These are phyloP conservation scores for Danio albolineatus DNA, from an alignment of 2,797 vertebrate genomes.

Conservation along the genomic window DNA sequence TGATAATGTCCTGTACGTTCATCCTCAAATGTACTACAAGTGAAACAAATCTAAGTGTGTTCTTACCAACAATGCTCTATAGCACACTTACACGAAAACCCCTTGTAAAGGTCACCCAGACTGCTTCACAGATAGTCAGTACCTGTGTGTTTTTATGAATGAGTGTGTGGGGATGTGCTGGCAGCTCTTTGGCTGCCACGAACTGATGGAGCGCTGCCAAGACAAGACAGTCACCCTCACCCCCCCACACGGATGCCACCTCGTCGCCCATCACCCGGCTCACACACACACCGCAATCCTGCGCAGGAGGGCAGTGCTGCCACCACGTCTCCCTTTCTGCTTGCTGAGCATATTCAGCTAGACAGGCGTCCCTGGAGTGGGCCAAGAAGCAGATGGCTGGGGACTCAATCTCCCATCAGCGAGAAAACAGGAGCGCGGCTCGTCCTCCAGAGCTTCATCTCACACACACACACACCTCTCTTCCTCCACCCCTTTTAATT, in stretches of 20 bases:
- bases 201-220: conserved; percentile 68
- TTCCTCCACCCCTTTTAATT: conserved; percentile 37
- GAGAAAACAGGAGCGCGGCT: conserved; percentile 51
- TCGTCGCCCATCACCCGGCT: neutral
- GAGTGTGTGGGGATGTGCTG: conserved; percentile 52
- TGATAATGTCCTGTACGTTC: neutral
- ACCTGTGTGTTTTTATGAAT: conserved; percentile 42
- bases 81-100: neutral
- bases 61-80: neutral
- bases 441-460: conserved; percentile 37
- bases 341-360: conserved; percentile 59
- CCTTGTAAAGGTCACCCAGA: neutral
- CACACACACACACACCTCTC: neutral
- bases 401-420: conserved; percentile 54
- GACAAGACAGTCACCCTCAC: conserved; percentile 72
- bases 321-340: conserved; percentile 54
- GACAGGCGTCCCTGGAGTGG: conserved; percentile 57
- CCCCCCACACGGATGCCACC: conserved; percentile 16
- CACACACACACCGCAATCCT: neutral
- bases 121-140: neutral
- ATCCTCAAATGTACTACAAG: neutral
- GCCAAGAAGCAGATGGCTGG: conserved; percentile 59
- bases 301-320: conserved; percentile 25
- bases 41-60: neutral
- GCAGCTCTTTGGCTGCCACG: conserved; percentile 17